Evolutionary conservation across 2,113 vertebrate species (phyloP).

Genomic region (Mobula birostris): DNA sequence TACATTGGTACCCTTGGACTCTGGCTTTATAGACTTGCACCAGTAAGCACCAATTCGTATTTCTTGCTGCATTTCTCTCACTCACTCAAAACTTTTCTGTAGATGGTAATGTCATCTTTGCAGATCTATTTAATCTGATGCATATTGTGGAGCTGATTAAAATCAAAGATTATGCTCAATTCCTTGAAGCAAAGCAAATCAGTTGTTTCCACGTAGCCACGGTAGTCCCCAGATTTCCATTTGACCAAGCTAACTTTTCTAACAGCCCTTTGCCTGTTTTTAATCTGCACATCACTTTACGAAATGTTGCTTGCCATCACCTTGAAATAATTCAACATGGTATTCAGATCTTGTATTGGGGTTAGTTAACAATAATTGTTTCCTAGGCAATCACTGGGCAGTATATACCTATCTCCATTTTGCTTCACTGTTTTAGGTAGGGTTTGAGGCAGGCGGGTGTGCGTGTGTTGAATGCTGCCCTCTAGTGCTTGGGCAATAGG

Average conservation of each 20-base stretch:
- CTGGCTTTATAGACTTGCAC: too few species aligned
- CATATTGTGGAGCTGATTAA: neutral
- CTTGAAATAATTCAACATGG: neutral
- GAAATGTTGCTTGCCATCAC: neutral
- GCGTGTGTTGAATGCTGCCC: neutral
- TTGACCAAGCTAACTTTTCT: neutral
- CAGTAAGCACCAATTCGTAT: neutral
- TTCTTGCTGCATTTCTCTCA: neutral
- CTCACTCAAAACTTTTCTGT: neutral
- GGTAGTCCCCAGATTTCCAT: neutral
- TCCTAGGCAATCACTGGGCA: neutral
- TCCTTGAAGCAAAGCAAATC: neutral
- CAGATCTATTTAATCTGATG: neutral
- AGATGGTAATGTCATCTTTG: neutral
- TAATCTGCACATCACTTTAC: neutral
- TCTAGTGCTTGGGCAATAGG: neutral
- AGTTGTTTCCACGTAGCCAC: neutral
- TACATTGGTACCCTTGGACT: neutral
- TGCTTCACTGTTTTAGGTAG: neutral
- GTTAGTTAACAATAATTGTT: neutral
- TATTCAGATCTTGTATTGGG: neutral
- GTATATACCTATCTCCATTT: conserved; percentile 4
- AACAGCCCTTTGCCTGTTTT: neutral
- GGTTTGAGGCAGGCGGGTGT: neutral
- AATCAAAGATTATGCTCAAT: neutral